Conservation (phyloP, 2,113 vertebrate species). For the Corythaixoides concolor region DNA sequence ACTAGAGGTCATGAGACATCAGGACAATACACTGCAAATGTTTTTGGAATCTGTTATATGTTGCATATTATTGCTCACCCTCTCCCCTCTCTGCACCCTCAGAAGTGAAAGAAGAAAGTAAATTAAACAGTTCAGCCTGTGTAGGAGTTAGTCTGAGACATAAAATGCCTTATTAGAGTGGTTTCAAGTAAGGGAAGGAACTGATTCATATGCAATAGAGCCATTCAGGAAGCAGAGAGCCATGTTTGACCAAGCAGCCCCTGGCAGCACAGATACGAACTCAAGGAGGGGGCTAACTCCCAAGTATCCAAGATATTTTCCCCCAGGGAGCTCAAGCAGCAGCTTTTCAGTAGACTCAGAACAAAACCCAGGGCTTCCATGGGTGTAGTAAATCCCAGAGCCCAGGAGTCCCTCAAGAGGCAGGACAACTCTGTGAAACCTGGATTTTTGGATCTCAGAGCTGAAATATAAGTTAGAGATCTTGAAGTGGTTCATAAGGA, state of each 20-base stretch:
- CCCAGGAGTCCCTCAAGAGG: neutral
- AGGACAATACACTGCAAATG: neutral
- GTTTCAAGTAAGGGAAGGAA: neutral
- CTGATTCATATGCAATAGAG: neutral
- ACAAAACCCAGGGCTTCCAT: neutral
- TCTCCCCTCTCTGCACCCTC: neutral
- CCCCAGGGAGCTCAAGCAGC: neutral
- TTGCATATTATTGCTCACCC: neutral
- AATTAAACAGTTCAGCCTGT: neutral
- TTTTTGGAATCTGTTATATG: neutral
- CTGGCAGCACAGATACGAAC: neutral
- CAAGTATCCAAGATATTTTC: neutral
- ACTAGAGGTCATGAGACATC: neutral
- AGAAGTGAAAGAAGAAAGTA: neutral
- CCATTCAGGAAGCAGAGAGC: neutral
- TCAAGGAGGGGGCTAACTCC: neutral
- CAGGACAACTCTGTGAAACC: neutral
- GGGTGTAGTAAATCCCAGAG: neutral
- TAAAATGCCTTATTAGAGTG: rapidly evolving
- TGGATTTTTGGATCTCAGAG: neutral
- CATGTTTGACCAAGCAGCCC: neutral
- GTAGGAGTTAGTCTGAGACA: neutral
- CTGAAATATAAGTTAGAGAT: neutral
- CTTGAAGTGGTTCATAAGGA: neutral
- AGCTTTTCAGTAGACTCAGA: neutral